Evolutionary conservation across 2,797 vertebrate genomes (phyloP).

Genomic region (Hylomyscus alleni): DNA sequence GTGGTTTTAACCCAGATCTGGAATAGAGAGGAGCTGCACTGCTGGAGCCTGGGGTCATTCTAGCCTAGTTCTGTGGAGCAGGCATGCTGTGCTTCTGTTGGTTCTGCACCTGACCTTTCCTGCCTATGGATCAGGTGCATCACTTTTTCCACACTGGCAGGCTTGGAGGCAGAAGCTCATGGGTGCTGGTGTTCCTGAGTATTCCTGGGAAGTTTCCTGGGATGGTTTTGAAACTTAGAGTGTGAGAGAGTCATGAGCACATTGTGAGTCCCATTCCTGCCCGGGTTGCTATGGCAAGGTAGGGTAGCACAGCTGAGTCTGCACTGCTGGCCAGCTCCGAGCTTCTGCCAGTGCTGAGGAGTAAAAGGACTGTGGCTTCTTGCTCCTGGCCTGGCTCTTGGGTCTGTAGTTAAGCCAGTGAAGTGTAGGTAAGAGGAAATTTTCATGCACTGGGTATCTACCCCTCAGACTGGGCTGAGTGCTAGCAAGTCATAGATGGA

Average conservation of each 20-base stretch:
- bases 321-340: not conserved
- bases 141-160: too few species aligned
- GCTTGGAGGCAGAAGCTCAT: not conserved
- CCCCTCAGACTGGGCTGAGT: not conserved
- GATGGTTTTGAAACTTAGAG: not conserved
- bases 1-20: not conserved
- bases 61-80: not conserved
- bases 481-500: not conserved
- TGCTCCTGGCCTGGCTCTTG: not conserved
- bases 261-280: not conserved
- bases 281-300: not conserved
- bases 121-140: not conserved
- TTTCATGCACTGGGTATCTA: not conserved
- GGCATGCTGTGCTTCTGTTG: accelerated
- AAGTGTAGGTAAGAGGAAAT: not conserved
- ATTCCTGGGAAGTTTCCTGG: not conserved
- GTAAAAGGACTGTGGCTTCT: not conserved
- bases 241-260: not conserved
- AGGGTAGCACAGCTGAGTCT: not conserved
- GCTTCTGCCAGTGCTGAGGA: not conserved
- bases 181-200: not conserved
- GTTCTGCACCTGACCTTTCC: not conserved
- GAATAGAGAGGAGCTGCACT: not conserved
- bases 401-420: not conserved
- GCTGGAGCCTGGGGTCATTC: not conserved